Evolutionary conservation across 2,113 vertebrate genomes (phyloP).

Genomic region (Erythrolamprus reginae): DNA sequence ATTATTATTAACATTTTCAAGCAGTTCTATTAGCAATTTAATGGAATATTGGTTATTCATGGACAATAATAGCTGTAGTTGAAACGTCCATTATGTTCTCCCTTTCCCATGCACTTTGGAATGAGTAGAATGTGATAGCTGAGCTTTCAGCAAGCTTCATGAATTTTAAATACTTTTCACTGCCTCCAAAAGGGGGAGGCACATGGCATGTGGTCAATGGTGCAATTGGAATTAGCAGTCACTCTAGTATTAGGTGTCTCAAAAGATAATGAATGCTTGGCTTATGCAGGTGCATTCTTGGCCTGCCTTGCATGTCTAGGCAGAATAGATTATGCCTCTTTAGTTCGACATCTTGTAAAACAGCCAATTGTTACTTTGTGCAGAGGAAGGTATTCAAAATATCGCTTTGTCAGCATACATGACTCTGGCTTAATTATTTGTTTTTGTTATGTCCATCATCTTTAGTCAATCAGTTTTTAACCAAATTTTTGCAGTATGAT

Average conservation of each 20-base stretch:
- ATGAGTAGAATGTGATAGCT: constrained; percentile 85
- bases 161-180: constrained; percentile 93
- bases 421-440: constrained; percentile 49
- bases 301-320: constrained; percentile 62
- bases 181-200: constrained; percentile 72
- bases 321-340: constrained; percentile 66
- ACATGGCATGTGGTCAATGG: constrained; percentile 70
- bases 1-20: constrained; percentile 79
- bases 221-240: constrained; percentile 74
- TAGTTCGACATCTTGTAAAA: constrained; percentile 63
- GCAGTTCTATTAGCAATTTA: constrained; percentile 85
- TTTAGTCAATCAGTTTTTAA: constrained; percentile 56
- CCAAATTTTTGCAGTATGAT: constrained; percentile 45
- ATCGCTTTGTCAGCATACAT: constrained; percentile 61
- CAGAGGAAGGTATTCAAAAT: constrained; percentile 58
- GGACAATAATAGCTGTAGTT: constrained; percentile 75
- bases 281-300: constrained; percentile 80
- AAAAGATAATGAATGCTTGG: constrained; percentile 79
- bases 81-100: constrained; percentile 74
- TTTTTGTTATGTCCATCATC: constrained; percentile 30
- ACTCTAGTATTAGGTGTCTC: constrained; percentile 72
- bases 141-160: constrained; percentile 82
- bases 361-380: constrained; percentile 60
- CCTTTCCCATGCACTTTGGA: constrained; percentile 83
- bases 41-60: constrained; percentile 85